These are phyloP conservation scores for Lasioglossum malachurum DNA, from an alignment of 2,888 invertebrate species.

Conservation along the genomic window DNA sequence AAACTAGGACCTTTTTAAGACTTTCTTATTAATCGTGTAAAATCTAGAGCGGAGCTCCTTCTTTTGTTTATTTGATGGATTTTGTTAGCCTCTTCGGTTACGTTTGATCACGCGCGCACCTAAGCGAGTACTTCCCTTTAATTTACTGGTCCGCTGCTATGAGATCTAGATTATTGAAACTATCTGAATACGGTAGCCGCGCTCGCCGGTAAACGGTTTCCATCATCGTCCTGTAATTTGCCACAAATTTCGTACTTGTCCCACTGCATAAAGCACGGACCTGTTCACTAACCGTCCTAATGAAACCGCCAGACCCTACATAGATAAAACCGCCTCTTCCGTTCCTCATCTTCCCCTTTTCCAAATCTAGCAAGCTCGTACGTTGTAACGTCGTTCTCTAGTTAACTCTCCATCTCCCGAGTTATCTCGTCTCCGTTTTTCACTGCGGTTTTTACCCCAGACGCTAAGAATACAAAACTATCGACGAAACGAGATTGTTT, in stretches of 20 bases:
- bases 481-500: background rate
- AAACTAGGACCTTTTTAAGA: no score
- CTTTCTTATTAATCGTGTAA: background rate
- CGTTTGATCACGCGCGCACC: background rate
- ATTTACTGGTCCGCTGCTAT: background rate
- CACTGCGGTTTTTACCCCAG: background rate
- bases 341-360: background rate
- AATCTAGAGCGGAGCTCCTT: background rate
- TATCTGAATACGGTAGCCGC: background rate
- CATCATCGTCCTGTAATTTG: constrained; percentile 12
- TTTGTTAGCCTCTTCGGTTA: background rate
- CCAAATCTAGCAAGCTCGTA: background rate
- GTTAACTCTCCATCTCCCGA: background rate
- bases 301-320: constrained; percentile 10
- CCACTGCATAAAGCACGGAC: background rate
- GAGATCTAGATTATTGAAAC: constrained; percentile 6
- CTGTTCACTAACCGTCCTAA: constrained; percentile 13
- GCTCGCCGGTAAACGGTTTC: constrained; percentile 6
- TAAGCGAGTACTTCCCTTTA: background rate
- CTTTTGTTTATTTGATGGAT: background rate
- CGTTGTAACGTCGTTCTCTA: background rate
- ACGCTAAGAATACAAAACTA: background rate
- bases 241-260: constrained; percentile 29
- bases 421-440: background rate
- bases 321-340: constrained; percentile 17